phyloP scores from a whole-genome alignment of 1,140 invertebrate species.

The Drosophila nigrodunni region DNA sequence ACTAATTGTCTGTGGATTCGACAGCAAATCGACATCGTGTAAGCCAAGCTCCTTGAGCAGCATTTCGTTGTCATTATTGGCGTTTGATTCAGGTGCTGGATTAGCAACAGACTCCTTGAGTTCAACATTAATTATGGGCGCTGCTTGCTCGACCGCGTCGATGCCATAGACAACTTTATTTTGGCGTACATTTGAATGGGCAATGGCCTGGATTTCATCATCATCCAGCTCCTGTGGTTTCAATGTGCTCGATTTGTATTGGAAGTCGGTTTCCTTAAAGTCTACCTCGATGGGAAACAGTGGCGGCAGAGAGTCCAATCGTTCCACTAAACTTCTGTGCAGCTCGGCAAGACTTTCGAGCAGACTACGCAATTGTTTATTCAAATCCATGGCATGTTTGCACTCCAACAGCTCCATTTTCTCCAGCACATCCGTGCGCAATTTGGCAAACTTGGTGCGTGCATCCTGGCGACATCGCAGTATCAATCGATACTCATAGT shows the following conservation, averaged over 20 bases:
- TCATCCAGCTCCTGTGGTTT: slow-evolving; percentile 85
- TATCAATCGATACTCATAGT: slow-evolving; percentile 99
- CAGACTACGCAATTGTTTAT: slow-evolving; percentile 92
- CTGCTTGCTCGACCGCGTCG: slow-evolving; percentile 75
- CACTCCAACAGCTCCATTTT: slow-evolving; percentile 99
- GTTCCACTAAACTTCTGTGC: slow-evolving; percentile 87
- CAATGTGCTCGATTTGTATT: slow-evolving; percentile 90
- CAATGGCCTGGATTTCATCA: slow-evolving; percentile 84
- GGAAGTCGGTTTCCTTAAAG: slow-evolving; percentile 95
- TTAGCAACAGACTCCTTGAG: slow-evolving; percentile 17
- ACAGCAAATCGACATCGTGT: slow-evolving; percentile 70
- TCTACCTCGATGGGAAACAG: slow-evolving; percentile 99
- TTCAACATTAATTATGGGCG: slow-evolving; percentile 69
- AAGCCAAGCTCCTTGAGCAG: slow-evolving; percentile 77
- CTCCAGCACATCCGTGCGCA: slow-evolving; percentile 97
- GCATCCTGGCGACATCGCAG: slow-evolving; percentile 98
- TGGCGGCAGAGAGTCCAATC: slow-evolving; percentile 89
- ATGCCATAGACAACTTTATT: slow-evolving; percentile 67
- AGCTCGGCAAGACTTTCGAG: slow-evolving; percentile 92
- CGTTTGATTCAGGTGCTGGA: slow-evolving; percentile 2
- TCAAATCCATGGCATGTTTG: slow-evolving; percentile 98
- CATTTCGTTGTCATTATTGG: slow-evolving; percentile 61
- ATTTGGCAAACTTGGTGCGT: slow-evolving; percentile 94
- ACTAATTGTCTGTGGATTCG: slow-evolving; percentile 76
- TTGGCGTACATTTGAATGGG: slow-evolving; percentile 15